Evolutionary conservation across 2,113 vertebrate species (phyloP), one percentile per base, ranked within the genome.

Genomic region (Danionella cerebrum): DNA sequence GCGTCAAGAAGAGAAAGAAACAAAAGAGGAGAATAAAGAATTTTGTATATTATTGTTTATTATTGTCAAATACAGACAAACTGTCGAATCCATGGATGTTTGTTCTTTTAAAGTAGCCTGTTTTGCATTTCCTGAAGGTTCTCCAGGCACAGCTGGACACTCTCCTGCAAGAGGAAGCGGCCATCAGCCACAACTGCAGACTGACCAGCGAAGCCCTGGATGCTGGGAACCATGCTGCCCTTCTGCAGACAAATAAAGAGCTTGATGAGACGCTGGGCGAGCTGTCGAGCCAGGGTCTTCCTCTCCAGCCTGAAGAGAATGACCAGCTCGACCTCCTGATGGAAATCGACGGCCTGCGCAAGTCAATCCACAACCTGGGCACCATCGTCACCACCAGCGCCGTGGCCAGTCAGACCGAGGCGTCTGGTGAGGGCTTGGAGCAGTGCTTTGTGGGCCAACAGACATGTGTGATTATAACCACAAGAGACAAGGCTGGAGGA

Each of bases 351-450:
- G 92, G 91, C 2, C 62, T 98, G 3, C 93, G 94, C 79, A 98
- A 97, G 69, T 96, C 93, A 67, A 95, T 98, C 74, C 95, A 98
- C 84, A 98, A 98, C 80, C 83, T 98, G 35, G 96, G 96, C 0
- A 94, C 91, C 47, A 95, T 98, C 66, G 84, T 98, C 68, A 98
- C 95, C 19, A 98, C 93, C 74, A 98, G 92, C 8, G 96, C 95
- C 0, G 94, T 98, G 10, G 96, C 96, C 52, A 95, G 95, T 13
- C 95, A 98, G 84, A 96, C 95, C 0, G 95, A 97, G 58, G 95
- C 92, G 52, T 94, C 92, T 0, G 95, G 96, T 0, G 89, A 90
- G 21, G 96, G 96, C 0, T 83, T 98, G 79, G 90, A 91, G 78
- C 94, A 97, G 84, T 95, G 93, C 9, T 70, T 94, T 16, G 90